Evolutionary conservation across 1,140 invertebrate genomes (phyloP), one percentile per base, ranked within the genome.

Genomic region (Diabrotica undecimpunctata): DNA sequence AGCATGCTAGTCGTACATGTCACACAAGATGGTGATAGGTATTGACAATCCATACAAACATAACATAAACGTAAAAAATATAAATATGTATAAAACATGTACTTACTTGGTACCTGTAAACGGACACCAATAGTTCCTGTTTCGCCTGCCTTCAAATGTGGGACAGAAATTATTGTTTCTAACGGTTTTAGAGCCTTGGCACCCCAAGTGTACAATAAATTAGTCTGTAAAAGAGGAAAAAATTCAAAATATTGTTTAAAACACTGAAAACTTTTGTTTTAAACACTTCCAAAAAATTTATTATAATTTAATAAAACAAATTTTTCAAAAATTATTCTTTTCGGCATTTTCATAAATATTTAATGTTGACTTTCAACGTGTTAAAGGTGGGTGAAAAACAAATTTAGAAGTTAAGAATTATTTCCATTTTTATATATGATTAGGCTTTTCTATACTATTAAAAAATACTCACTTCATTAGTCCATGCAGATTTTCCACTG

Each of bases 101-200:
- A 66, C 69, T 75, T 72, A 79, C 78, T 69, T 52, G 79, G 79
- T 51, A 78, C 67, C 39, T 74, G 65, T 7, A 79, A 70, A 13
- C 66, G 65, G 7, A 78, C 72, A 51, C 54, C 62, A 56, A 80
- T 73, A 8, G 62, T 62, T 54, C 79, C 79, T 25, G 56, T 70
- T 66, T 79, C 74, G 2, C 75, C 74, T 12, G 78, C 77, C 59
- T 75, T 64, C 46, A 80, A 69, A 8, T 39, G 41, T 39, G 79
- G 79, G 56, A 78, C 78, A 60, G 69, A 57, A 38, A 79, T 61
- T 52, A 55, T 61, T 25, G 65, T 73, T 7, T 65, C 61, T 7
- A 70, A 25, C 6, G 77, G 75, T 52, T 71, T 57, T 11, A 79
- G 63, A 8, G 69, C 67, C 57, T 72, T 68, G 2, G 77, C 76